These are phyloP conservation scores for Drosophila melanogaster DNA, from an alignment of 1,140 invertebrate species.

Conservation along the genomic window DNA sequence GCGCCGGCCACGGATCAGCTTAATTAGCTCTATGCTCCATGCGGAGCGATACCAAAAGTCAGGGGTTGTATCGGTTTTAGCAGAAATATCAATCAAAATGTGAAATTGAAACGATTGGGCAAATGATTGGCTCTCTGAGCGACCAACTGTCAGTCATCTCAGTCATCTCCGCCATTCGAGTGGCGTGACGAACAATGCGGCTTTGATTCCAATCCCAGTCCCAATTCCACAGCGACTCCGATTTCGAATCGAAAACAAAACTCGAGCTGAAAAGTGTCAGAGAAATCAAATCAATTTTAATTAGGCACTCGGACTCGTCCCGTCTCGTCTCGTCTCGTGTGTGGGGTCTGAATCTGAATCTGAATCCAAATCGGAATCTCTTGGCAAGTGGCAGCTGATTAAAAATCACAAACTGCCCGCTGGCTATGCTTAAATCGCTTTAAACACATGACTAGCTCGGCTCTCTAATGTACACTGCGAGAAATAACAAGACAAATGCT, in stretches of 20 bases:
- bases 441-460: slow-evolving; percentile 50
- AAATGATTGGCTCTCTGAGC: slow-evolving; percentile 57
- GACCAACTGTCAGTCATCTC: slow-evolving; percentile 41
- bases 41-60: slow-evolving; percentile 18
- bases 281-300: slow-evolving; percentile 83
- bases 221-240: neutral
- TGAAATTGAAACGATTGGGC: slow-evolving; percentile 81
- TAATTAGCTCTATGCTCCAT: slow-evolving; percentile 70
- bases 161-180: slow-evolving; percentile 21
- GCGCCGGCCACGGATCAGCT: slow-evolving; percentile 64
- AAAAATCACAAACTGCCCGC: slow-evolving; percentile 69
- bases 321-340: slow-evolving; percentile 32
- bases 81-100: slow-evolving; percentile 82
- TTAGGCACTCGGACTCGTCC: slow-evolving; percentile 64
- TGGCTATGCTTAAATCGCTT: slow-evolving; percentile 62
- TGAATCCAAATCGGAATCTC: neutral
- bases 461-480: slow-evolving; percentile 21
- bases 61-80: slow-evolving; percentile 70
- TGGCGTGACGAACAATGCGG: slow-evolving; percentile 78
- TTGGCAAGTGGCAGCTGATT: slow-evolving; percentile 77
- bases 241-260: slow-evolving; percentile 14
- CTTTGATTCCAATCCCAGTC: slow-evolving; percentile 65
- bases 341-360: slow-evolving; percentile 34
- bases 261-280: slow-evolving; percentile 72
- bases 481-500: neutral